Evolutionary conservation across 2,888 invertebrate genomes (phyloP).

Genomic region (Ichneumoninae sp.): DNA sequence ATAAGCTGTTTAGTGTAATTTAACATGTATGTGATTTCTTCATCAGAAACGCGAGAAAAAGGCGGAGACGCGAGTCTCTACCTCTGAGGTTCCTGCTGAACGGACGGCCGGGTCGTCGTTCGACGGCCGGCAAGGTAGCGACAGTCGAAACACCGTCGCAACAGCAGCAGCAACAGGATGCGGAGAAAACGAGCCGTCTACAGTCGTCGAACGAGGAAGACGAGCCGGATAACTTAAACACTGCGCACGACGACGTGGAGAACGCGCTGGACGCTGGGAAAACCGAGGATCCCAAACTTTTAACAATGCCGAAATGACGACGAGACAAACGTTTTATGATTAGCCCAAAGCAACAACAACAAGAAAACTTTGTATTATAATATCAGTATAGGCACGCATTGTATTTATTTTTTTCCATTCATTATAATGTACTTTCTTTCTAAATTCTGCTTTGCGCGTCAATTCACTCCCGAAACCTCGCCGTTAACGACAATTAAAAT

Average conservation of each 20-base stretch:
- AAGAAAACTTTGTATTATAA: slow-evolving; percentile 80
- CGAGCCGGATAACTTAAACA: slow-evolving; percentile 73
- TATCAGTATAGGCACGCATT: slow-evolving; percentile 80
- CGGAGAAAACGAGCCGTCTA: slow-evolving; percentile 67
- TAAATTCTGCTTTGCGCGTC: slow-evolving; percentile 72
- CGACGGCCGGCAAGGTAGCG: slow-evolving; percentile 71
- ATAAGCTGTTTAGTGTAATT: neutral
- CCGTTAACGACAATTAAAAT: too few species aligned
- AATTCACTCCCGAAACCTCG: slow-evolving; percentile 36
- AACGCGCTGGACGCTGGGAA: slow-evolving; percentile 57
- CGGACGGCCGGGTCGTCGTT: slow-evolving; percentile 80
- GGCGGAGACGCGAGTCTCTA: slow-evolving; percentile 74
- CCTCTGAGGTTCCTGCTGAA: slow-evolving; percentile 81
- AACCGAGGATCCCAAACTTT: slow-evolving; percentile 28
- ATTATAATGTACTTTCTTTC: slow-evolving; percentile 78
- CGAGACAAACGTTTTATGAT: slow-evolving; percentile 62
- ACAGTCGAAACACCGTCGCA: slow-evolving; percentile 58
- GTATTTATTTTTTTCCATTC: slow-evolving; percentile 82
- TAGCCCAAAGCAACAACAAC: slow-evolving; percentile 49
- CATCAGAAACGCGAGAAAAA: slow-evolving; percentile 62
- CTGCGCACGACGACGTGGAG: slow-evolving; percentile 67
- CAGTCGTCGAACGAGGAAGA: slow-evolving; percentile 70
- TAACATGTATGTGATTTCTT: neutral
- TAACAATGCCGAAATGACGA: slow-evolving; percentile 42
- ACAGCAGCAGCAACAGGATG: slow-evolving; percentile 63